Evolutionary conservation across 2,888 invertebrate genomes (phyloP), one percentile per base, ranked within the genome.

Genomic region (Agrochola lychnidis): DNA sequence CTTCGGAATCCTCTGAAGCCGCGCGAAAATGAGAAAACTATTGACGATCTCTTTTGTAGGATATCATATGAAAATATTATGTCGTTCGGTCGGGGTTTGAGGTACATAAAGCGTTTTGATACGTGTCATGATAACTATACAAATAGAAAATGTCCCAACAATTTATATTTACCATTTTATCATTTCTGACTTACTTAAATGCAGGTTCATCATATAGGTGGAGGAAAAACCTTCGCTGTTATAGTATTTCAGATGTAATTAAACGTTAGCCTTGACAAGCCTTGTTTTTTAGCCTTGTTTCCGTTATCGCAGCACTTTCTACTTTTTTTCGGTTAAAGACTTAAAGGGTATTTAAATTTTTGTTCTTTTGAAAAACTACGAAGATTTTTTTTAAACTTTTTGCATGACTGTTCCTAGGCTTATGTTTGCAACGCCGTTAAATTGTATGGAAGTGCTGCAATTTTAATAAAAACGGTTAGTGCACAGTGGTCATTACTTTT

Each of bases 11-110:
- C 64, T 72, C 59, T 10, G 45, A 63, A 81, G 75, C 57, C 72
- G 66, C 22, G 67, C n/a, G 69, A 73, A 72, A 77, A 73, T 80
- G 69, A 68, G 77, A 84, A 77, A 83, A 78, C 73, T 81, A 83
- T 83, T 61, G 75, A 67, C 63, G 62, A 68, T 67, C 45, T 73
- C 62, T 51, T 42, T 48, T 57, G 75, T 30, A 14, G 25, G 62
- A 63, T 57, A 57, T 53, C 36, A 76, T 82, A 57, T 57, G 51
- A 57, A 64, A 81, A 82, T 78, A 76, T 82, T 36, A 59, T 66
- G 57, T 81, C 51, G 16, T 51, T 51, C 51, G 42, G 16, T 16
- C 25, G 16, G 14, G 42, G n/a, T 36, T 63, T 16, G 42, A 51
- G 42, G 14, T 51, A 30, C 12, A 16, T 40, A 42, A 2, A n/a